Percentiles rank a stretch among this genome's conserved stretches.
phyloP scores from a whole-genome alignment of 2,888 invertebrate species.

The Temnothorax rugatulus region DNA sequence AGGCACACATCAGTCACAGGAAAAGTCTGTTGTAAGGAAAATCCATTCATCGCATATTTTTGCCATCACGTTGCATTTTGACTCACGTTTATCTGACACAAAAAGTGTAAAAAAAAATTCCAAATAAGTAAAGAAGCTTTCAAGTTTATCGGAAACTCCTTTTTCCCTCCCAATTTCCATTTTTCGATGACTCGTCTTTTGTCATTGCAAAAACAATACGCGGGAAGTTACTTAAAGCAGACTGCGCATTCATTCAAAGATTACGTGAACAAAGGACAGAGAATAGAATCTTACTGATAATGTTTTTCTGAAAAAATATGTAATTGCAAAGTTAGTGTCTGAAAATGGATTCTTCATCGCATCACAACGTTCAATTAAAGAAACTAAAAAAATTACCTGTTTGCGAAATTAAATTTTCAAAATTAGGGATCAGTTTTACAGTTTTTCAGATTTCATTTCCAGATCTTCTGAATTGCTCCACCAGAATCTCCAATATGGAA shows the following conservation, averaged over 20 bases:
- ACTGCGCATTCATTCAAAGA: neutral
- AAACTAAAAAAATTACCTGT: neutral
- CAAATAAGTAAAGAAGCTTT: neutral
- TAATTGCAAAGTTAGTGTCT: neutral
- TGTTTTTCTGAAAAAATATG: neutral
- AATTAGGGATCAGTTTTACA: neutral
- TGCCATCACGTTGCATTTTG: neutral
- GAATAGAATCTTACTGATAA: neutral
- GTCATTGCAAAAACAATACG: neutral
- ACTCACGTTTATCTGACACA: neutral
- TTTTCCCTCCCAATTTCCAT: neutral
- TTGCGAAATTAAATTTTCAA: neutral
- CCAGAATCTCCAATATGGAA: neutral
- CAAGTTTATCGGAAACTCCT: neutral
- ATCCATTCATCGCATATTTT: conserved; percentile 37
- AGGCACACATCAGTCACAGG: neutral
- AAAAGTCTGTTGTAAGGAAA: conserved; percentile 38
- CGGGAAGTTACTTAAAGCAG: neutral
- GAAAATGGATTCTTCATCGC: neutral
- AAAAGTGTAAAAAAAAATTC: conserved; percentile 5
- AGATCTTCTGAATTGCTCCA: neutral
- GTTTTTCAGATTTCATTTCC: neutral
- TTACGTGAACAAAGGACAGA: neutral
- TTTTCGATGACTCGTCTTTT: neutral
- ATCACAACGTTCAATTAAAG: neutral